Evolutionary conservation across 2,888 invertebrate genomes (phyloP).

Genomic region (Ditula angustiorana): DNA sequence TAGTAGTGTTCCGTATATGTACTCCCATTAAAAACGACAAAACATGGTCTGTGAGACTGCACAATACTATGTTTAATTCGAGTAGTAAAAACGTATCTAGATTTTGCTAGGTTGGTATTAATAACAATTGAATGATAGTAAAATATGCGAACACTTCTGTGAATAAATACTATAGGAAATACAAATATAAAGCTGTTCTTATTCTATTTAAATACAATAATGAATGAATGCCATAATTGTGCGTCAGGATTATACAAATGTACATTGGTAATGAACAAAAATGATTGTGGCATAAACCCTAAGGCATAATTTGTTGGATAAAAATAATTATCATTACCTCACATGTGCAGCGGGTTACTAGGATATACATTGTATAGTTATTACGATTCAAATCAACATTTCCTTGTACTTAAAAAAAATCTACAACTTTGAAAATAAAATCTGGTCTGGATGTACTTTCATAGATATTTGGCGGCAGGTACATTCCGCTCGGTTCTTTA

Average conservation of each 20-base stretch:
- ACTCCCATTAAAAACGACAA: background rate
- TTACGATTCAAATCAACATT: too few species aligned
- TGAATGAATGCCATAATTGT: conserved; percentile 29
- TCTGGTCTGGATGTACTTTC: too few species aligned
- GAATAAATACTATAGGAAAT: conserved; percentile 23
- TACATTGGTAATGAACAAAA: background rate
- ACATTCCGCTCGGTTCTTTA: too few species aligned
- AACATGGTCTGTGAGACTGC: conserved; percentile 17
- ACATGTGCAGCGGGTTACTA: too few species aligned
- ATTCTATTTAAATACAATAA: conserved; percentile 26
- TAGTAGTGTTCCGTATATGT: background rate
- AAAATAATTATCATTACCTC: too few species aligned
- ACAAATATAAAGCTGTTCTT: conserved; percentile 22
- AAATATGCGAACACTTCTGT: conserved; percentile 35
- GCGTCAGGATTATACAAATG: conserved; percentile 19
- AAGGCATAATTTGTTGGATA: too few species aligned
- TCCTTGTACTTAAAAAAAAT: too few species aligned
- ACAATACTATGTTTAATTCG: conserved; percentile 8
- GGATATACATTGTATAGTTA: too few species aligned
- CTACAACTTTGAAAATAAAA: too few species aligned
- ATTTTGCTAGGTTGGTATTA: conserved; percentile 5
- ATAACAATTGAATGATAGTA: conserved; percentile 8
- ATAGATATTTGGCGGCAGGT: too few species aligned
- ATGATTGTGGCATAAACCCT: background rate
- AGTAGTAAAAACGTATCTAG: conserved; percentile 26